These are phyloP conservation scores for Gallinago undulata DNA, from an alignment of 2,113 vertebrate genomes.

Conservation along the genomic window DNA sequence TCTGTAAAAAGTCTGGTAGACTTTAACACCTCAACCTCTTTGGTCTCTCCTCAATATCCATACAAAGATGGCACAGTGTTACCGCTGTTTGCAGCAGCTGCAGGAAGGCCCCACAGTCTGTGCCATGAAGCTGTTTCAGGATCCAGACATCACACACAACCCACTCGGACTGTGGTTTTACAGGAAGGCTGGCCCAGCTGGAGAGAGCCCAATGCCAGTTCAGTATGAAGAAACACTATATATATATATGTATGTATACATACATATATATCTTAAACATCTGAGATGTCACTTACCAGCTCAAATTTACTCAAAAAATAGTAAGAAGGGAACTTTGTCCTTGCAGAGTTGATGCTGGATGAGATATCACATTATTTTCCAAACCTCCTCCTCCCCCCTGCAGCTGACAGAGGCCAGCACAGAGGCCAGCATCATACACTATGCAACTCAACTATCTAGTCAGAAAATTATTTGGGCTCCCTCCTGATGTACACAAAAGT, in stretches of 20 bases:
- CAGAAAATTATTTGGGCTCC: neutral
- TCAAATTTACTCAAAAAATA: neutral
- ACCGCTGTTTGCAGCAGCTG: neutral
- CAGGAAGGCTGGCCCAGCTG: neutral
- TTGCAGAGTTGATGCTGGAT: neutral
- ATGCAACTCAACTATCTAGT: neutral
- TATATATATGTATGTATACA: neutral
- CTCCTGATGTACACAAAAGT: neutral
- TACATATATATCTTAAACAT: neutral
- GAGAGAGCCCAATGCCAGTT: neutral
- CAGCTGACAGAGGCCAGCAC: neutral
- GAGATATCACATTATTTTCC: neutral
- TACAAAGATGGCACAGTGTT: neutral
- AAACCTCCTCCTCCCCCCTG: neutral
- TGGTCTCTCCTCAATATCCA: neutral
- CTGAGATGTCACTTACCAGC: neutral
- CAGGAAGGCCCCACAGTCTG: neutral
- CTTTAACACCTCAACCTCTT: neutral
- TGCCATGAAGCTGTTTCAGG: neutral
- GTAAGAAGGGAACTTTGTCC: neutral
- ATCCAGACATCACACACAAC: neutral
- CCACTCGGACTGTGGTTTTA: neutral
- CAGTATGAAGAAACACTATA: neutral
- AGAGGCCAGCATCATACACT: neutral
- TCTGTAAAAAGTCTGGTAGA: neutral